Evolutionary conservation across 2,888 invertebrate genomes (phyloP).

Genomic region (Cephus nigrinus): DNA sequence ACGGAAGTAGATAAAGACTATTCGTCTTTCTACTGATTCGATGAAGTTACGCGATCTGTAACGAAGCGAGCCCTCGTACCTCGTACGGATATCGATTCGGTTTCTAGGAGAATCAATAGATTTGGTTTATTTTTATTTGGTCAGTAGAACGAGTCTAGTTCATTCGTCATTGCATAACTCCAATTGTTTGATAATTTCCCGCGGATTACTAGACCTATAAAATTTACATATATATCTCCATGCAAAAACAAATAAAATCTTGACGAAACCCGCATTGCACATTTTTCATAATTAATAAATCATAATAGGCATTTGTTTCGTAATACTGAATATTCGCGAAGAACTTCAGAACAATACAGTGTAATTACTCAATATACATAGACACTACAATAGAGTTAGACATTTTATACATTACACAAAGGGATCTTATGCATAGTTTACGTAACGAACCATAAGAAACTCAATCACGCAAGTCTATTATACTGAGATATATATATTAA

Average conservation of each 20-base stretch:
- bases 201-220: not conserved
- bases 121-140: slow-evolving; percentile 43
- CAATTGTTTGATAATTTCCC: not conserved
- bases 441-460: no score
- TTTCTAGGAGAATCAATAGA: slow-evolving; percentile 58
- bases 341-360: not conserved
- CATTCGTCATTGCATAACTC: not conserved
- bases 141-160: slow-evolving; percentile 6
- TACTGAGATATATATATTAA: not conserved
- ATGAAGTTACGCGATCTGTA: slow-evolving; percentile 43
- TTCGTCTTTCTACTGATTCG: slow-evolving; percentile 14
- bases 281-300: not conserved
- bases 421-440: not conserved
- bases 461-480: not conserved
- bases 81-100: slow-evolving; percentile 59
- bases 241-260: no score
- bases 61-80: slow-evolving; percentile 55
- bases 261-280: not conserved
- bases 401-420: not conserved
- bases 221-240: no score
- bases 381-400: not conserved
- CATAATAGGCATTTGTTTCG: not conserved
- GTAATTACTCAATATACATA: not conserved
- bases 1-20: not conserved
- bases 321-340: not conserved